A percentile compares a stretch with the other conserved stretches of the same genome.
Evolutionary conservation across 2,888 invertebrate species (phyloP).

Genomic region (Platycheirus rosarum): DNA sequence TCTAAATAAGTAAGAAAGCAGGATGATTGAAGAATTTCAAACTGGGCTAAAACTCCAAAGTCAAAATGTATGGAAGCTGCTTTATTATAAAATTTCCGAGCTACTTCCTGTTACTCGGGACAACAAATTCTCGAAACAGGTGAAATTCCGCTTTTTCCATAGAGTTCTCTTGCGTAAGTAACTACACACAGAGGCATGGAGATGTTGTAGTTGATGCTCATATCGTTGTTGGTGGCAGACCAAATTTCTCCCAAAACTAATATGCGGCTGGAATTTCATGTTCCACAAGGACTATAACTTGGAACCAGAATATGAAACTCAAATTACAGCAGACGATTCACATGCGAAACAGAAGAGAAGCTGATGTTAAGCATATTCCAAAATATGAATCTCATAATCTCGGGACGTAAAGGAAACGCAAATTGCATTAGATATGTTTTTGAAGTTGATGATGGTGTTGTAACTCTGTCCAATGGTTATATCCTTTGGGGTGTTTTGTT

Average conservation of each 20-base stretch:
- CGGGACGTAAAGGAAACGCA: slow-evolving; percentile 49
- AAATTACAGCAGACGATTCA: slow-evolving; percentile 43
- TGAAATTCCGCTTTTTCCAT: slow-evolving; percentile 10
- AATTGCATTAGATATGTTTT: slow-evolving; percentile 71
- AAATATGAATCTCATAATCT: slow-evolving; percentile 48
- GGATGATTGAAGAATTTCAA: too few species aligned
- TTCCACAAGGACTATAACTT: neutral
- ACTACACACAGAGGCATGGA: too few species aligned
- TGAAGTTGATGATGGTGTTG: slow-evolving; percentile 57
- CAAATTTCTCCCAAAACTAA: slow-evolving; percentile 52
- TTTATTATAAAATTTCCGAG: too few species aligned
- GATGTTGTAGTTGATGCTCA: slow-evolving; percentile 36
- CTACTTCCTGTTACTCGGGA: too few species aligned
- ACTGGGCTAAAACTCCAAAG: too few species aligned
- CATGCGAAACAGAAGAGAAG: neutral
- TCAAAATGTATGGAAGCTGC: too few species aligned
- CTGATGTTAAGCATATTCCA: slow-evolving; percentile 50
- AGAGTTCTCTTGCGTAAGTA: too few species aligned
- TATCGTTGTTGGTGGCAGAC: slow-evolving; percentile 34
- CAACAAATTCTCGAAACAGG: too few species aligned
- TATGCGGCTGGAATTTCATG: too few species aligned
- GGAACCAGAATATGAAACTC: slow-evolving; percentile 29
- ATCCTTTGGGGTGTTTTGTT: neutral
- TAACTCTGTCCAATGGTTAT: slow-evolving; percentile 14
- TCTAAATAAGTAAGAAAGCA: too few species aligned